Conservation (phyloP, 2,888 invertebrate genomes). For the Euproctis similis region DNA sequence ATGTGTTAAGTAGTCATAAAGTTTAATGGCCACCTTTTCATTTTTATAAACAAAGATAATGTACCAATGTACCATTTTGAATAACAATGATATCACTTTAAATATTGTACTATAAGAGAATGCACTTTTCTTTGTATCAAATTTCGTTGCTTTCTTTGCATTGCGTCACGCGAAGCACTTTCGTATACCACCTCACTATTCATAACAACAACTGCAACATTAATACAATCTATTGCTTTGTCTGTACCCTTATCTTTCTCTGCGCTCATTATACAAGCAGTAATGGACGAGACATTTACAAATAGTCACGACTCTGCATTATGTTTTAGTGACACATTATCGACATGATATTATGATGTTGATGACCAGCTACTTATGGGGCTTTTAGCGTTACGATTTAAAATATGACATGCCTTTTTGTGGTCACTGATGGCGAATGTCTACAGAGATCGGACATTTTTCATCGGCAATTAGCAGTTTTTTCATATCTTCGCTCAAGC, state of each 20-base stretch:
- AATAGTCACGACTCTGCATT: conserved; percentile 44
- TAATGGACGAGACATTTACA: conserved; percentile 46
- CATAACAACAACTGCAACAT: conserved; percentile 17
- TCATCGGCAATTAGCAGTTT: conserved; percentile 27
- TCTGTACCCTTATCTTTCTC: conserved; percentile 27
- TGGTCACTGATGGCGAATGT: conserved; percentile 16
- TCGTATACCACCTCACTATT: conserved; percentile 9
- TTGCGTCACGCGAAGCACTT: conserved; percentile 8
- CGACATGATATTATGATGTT: conserved; percentile 31
- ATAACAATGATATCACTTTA: too few relatives aligned
- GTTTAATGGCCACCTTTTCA: too few relatives aligned
- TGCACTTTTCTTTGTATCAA: conserved; percentile 5
- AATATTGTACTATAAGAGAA: too few relatives aligned
- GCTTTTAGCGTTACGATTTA: conserved; percentile 25
- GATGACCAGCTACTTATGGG: conserved; percentile 26
- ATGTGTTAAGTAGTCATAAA: too few relatives aligned
- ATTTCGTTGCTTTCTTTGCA: conserved; percentile 5
- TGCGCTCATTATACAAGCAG: conserved; percentile 33
- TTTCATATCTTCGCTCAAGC: conserved; percentile 24
- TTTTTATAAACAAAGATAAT: too few relatives aligned
- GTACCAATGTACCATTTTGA: too few relatives aligned
- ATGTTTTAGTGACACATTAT: conserved; percentile 31
- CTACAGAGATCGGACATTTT: conserved; percentile 16
- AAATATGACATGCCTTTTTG: conserved; percentile 27
- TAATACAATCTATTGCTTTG: conserved; percentile 30